Percentiles rank a stretch among this genome's conserved stretches.
phyloP scores from a whole-genome alignment of 2,888 invertebrate species.

The Orthonevra nobilis region DNA sequence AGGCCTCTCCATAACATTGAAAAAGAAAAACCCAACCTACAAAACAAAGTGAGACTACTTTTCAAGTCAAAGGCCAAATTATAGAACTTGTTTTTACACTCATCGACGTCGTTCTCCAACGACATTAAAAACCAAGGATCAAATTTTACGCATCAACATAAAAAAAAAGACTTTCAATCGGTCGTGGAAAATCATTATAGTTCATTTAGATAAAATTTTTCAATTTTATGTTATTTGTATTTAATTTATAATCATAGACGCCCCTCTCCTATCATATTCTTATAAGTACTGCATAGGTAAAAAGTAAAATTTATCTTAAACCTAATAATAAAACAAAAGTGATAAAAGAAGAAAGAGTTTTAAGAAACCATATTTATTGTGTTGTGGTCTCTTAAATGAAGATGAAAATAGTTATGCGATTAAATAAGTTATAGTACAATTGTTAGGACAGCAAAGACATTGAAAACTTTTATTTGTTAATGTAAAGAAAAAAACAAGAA shows the following conservation, averaged over 20 bases:
- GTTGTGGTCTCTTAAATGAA: constrained; percentile 55
- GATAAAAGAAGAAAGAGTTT: constrained; percentile 44
- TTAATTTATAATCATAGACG: constrained; percentile 62
- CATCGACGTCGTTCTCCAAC: constrained; percentile 21
- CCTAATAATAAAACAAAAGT: constrained; percentile 30
- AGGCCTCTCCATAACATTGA: too few species aligned
- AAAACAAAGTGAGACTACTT: constrained; percentile 68
- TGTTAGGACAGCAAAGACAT: constrained; percentile 69
- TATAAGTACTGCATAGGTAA: constrained; percentile 6
- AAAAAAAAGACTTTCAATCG: constrained; percentile 18
- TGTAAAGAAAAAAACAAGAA: constrained; percentile 34
- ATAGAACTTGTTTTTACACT: constrained; percentile 46
- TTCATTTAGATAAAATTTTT: constrained; percentile 28
- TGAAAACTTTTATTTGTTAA: constrained; percentile 58
- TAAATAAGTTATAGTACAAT: constrained; percentile 66
- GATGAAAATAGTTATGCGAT: constrained; percentile 60
- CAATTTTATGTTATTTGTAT: constrained; percentile 26
- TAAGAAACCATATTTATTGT: constrained; percentile 44
- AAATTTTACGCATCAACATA: constrained; percentile 19
- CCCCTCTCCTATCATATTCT: neutral
- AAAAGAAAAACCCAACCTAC: too few species aligned
- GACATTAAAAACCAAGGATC: constrained; percentile 38
- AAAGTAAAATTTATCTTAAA: constrained; percentile 37
- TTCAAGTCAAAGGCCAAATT: constrained; percentile 66
- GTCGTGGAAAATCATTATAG: constrained; percentile 40